Evolutionary conservation across 2,113 vertebrate species (phyloP).

Genomic region (Odontophorus gujanensis): DNA sequence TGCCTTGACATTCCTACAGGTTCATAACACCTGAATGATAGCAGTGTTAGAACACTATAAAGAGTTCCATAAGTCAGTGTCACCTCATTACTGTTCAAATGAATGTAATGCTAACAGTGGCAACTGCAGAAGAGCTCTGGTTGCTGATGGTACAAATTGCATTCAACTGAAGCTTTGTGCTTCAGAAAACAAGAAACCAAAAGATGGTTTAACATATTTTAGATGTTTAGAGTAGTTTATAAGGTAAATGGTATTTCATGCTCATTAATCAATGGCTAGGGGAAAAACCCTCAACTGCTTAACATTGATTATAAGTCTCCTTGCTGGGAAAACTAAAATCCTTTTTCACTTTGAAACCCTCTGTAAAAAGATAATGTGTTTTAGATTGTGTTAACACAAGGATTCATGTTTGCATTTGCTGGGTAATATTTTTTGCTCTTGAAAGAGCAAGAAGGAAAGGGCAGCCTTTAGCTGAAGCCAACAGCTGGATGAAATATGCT

Average conservation of each 20-base stretch:
- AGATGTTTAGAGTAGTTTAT: neutral
- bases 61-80: neutral
- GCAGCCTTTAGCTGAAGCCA: neutral
- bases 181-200: neutral
- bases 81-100: neutral
- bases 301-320: neutral
- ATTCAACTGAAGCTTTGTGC: neutral
- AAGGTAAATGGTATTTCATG: neutral
- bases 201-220: neutral
- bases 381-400: neutral
- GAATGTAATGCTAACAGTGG: slow-evolving; percentile 5
- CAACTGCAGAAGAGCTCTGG: neutral
- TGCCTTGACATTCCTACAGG: neutral
- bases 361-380: neutral
- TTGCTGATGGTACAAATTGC: slow-evolving; percentile 13
- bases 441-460: neutral
- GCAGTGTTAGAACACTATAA: neutral
- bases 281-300: neutral
- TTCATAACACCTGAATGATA: neutral
- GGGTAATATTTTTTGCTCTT: neutral
- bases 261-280: neutral
- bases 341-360: neutral
- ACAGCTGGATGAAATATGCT: neutral
- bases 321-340: neutral
- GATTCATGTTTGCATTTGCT: neutral